Percentiles rank a stretch among this genome's conserved stretches.
Conservation (phyloP, 1,140 invertebrate genomes). For the Bombus affinis region DNA sequence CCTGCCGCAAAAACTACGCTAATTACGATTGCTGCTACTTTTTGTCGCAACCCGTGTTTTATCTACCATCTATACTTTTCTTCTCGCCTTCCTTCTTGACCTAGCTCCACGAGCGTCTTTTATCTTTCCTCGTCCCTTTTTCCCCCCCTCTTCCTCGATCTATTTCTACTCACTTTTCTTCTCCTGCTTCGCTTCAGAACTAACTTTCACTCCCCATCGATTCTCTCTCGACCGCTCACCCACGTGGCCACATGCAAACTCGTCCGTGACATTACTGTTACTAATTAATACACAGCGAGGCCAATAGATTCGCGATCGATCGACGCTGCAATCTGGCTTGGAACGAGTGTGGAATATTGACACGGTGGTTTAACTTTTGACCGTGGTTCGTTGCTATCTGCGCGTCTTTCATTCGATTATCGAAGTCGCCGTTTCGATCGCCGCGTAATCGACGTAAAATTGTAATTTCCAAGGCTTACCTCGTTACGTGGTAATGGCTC, state of each 20-base stretch:
- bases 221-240: background rate
- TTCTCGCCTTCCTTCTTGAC: no score
- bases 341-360: background rate
- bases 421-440: slow-evolving; percentile 35
- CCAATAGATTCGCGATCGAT: slow-evolving; percentile 53
- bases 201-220: background rate
- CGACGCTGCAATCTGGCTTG: background rate
- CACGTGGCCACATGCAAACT: slow-evolving; percentile 37
- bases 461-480: slow-evolving; percentile 50
- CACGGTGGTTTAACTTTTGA: slow-evolving; percentile 35
- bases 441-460: slow-evolving; percentile 43
- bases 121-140: background rate
- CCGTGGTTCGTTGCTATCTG: background rate
- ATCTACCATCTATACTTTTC: background rate
- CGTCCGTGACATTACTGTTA: slow-evolving; percentile 60
- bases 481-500: slow-evolving; percentile 45
- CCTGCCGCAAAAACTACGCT: background rate
- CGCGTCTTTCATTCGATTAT: slow-evolving; percentile 47
- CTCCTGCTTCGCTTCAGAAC: background rate
- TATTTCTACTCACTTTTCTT: background rate
- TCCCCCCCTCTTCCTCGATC: background rate
- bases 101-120: background rate
- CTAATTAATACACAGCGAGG: slow-evolving; percentile 53
- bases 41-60: background rate
- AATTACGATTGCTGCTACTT: background rate